Evolutionary conservation across 92 coral and sea anemone genomes (phyloP).

Genomic region (Actinernus sp.): DNA sequence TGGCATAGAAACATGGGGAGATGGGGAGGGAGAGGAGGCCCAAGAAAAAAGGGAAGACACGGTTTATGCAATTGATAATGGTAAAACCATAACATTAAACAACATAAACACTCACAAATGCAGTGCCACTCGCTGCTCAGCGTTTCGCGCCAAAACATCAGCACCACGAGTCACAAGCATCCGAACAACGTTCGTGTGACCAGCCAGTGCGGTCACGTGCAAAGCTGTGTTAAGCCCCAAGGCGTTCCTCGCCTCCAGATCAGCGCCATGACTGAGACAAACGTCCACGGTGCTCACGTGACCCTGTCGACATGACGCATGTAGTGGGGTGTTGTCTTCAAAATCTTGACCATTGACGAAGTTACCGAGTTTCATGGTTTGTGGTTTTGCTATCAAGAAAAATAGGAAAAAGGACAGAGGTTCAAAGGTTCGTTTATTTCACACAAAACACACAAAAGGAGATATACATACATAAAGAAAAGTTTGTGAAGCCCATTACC

Average conservation of each 20-base stretch:
- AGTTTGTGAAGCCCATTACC: too few relatives aligned
- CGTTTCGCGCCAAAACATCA: constrained; percentile 50
- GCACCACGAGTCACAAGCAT: constrained; percentile 64
- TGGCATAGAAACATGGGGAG: too few relatives aligned
- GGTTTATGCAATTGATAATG: too few relatives aligned
- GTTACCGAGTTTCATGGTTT: constrained; percentile 1
- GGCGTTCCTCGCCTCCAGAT: constrained; percentile 54
- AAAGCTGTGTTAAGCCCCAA: constrained; percentile 57
- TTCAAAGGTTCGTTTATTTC: too few relatives aligned
- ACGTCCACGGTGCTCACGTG: constrained; percentile 50
- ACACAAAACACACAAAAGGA: too few relatives aligned
- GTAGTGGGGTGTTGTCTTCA: constrained; percentile 63
- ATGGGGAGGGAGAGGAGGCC: too few relatives aligned
- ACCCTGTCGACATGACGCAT: constrained; percentile 65
- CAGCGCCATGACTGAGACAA: constrained; percentile 61
- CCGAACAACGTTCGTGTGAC: constrained; percentile 59
- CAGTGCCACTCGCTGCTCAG: constrained; percentile 61
- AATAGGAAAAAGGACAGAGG: too few relatives aligned
- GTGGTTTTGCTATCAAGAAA: too few relatives aligned
- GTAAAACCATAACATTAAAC: too few relatives aligned
- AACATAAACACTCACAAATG: constrained; percentile 52
- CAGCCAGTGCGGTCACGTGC: constrained; percentile 84
- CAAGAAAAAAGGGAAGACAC: too few relatives aligned
- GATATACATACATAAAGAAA: too few relatives aligned
- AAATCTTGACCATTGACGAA: constrained; percentile 53